Percentiles rank a stretch among this genome's conserved stretches.
Evolutionary conservation across 2,797 vertebrate species (phyloP).

Genomic region (Platyrinchus mystaceus): DNA sequence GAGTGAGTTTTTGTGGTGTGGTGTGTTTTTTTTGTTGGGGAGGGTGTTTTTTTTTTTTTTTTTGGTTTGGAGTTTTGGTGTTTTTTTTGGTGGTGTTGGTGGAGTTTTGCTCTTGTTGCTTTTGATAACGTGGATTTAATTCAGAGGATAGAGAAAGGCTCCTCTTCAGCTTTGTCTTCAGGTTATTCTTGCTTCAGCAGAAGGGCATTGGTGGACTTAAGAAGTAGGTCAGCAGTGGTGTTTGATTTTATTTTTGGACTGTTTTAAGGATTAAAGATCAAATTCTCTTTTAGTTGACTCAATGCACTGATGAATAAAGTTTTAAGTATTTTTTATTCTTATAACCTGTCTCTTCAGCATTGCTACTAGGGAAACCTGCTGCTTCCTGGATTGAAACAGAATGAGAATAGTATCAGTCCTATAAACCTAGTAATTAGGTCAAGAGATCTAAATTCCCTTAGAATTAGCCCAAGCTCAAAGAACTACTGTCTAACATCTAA

Average conservation of each 20-base stretch:
- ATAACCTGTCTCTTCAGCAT: background rate
- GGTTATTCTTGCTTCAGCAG: background rate
- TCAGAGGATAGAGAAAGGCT: background rate
- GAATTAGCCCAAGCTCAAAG: background rate
- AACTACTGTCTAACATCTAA: background rate
- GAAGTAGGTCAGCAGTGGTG: background rate
- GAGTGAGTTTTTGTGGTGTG: background rate
- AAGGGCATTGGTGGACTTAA: background rate
- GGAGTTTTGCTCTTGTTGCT: background rate
- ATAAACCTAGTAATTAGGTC: background rate
- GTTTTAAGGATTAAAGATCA: background rate
- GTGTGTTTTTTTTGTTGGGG: background rate
- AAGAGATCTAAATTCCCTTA: background rate
- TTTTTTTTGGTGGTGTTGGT: background rate
- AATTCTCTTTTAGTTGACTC: background rate
- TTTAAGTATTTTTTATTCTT: background rate
- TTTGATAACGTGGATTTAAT: background rate
- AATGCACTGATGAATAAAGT: background rate
- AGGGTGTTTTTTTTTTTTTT: background rate
- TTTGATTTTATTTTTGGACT: background rate
- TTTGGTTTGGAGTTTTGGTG: background rate
- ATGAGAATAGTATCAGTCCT: background rate
- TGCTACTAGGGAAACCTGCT: background rate
- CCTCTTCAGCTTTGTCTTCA: background rate
- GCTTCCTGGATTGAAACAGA: background rate